phyloP scores from a whole-genome alignment of 1,140 invertebrate species.

The Drosophila elegans region DNA sequence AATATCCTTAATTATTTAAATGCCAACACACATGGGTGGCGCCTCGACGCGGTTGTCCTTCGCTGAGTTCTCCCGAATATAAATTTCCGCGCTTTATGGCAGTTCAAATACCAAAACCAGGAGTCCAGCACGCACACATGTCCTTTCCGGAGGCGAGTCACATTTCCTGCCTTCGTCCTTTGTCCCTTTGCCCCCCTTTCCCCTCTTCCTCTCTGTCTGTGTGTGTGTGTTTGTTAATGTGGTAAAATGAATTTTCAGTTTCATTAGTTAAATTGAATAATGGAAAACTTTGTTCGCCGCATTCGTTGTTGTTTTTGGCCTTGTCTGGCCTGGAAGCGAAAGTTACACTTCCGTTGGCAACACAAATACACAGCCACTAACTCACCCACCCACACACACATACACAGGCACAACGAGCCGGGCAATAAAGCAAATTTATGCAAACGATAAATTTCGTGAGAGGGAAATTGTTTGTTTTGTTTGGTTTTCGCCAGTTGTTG shows the following conservation, averaged over 20 bases:
- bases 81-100: slow-evolving; percentile 77
- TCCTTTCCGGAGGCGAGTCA: slow-evolving; percentile 55
- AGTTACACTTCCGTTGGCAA: slow-evolving; percentile 72
- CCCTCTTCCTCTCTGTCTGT: slow-evolving; percentile 7
- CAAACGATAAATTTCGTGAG: slow-evolving; percentile 83
- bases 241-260: slow-evolving; percentile 84
- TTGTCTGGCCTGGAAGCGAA: slow-evolving; percentile 68
- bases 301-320: slow-evolving; percentile 62
- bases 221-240: slow-evolving; percentile 79
- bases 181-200: slow-evolving; percentile 9
- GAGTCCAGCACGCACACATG: slow-evolving; percentile 72
- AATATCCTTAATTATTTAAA: slow-evolving; percentile 80
- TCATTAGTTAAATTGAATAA: slow-evolving; percentile 85
- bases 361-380: slow-evolving; percentile 31
- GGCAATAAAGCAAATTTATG: slow-evolving; percentile 85
- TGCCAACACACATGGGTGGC: slow-evolving; percentile 38
- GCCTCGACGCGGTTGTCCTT: slow-evolving; percentile 35
- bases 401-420: slow-evolving; percentile 41
- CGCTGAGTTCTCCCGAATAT: slow-evolving; percentile 52
- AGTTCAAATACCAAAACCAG: slow-evolving; percentile 34
- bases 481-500: slow-evolving; percentile 54
- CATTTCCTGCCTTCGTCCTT: slow-evolving; percentile 61
- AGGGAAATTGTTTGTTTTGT: slow-evolving; percentile 77
- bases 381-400: slow-evolving; percentile 10
- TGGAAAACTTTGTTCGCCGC: slow-evolving; percentile 81